Evolutionary conservation across 2,113 vertebrate genomes (phyloP).

Genomic region (Gymnobelideus leadbeateri): DNA sequence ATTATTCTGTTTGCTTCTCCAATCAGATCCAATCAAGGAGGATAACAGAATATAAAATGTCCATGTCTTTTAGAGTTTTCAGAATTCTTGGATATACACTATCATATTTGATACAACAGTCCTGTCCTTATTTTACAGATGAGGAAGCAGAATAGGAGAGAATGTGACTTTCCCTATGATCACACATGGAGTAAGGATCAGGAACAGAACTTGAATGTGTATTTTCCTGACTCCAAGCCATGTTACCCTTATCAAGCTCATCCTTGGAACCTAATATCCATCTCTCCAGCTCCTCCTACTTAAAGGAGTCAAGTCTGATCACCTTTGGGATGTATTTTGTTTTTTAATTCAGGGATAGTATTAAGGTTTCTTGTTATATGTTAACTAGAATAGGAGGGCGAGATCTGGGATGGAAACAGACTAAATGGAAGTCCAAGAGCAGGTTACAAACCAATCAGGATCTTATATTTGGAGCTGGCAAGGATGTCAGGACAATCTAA

Average conservation of each 20-base stretch:
- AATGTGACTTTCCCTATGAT: neutral
- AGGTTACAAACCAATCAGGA: no score
- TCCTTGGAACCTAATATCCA: neutral
- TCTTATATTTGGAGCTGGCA: no score
- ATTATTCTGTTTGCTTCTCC: neutral
- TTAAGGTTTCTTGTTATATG: neutral
- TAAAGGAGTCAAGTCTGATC: neutral
- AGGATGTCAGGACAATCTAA: no score
- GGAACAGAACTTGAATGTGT: neutral
- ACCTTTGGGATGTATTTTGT: neutral
- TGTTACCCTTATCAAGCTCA: neutral
- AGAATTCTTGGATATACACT: neutral
- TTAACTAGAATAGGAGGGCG: neutral
- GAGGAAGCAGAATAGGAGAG: neutral
- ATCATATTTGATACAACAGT: neutral
- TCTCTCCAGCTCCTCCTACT: neutral
- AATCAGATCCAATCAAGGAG: neutral
- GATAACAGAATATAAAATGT: neutral
- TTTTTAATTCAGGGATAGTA: no score
- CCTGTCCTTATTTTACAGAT: neutral
- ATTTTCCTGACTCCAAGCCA: neutral
- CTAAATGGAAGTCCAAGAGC: no score
- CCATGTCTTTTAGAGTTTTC: neutral
- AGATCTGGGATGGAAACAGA: neutral
- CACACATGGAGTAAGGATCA: neutral